These are phyloP conservation scores for Chalcosyrphus nemorum DNA, from an alignment of 2,888 invertebrate species.

Conservation along the genomic window DNA sequence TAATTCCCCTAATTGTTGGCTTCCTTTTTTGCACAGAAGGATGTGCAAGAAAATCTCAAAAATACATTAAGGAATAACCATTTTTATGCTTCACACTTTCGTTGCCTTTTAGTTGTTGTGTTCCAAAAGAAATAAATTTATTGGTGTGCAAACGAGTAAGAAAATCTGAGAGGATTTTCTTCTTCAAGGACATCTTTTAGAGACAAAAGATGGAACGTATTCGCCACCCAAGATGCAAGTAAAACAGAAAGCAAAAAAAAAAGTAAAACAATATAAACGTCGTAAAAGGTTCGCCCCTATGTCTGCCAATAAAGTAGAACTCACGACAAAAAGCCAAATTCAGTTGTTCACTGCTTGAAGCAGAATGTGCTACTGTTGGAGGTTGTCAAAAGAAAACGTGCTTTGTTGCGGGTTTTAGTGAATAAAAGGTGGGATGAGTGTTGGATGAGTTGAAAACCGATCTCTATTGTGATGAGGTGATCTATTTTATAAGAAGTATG, in stretches of 20 bases:
- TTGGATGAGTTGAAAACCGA: too few species aligned
- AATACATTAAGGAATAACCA: constrained; percentile 69
- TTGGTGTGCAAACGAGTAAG: constrained; percentile 47
- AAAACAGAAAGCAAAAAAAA: background rate
- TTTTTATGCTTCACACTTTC: constrained; percentile 72
- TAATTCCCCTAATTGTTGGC: constrained; percentile 61
- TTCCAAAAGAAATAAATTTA: constrained; percentile 65
- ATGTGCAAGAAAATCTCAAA: constrained; percentile 52
- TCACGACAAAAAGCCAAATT: constrained; percentile 51
- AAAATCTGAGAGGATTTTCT: constrained; percentile 46
- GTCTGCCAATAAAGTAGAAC: constrained; percentile 67
- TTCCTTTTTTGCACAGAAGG: constrained; percentile 18
- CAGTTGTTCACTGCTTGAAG: constrained; percentile 15
- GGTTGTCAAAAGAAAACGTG: constrained; percentile 13
- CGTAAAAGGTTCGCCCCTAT: constrained; percentile 60
- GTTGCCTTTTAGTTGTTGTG: background rate
- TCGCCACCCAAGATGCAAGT: background rate
- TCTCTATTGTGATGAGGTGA: too few species aligned
- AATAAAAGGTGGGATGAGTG: background rate
- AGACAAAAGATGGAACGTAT: constrained; percentile 35
- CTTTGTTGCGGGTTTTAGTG: background rate
- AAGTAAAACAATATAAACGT: constrained; percentile 54
- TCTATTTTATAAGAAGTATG: too few species aligned
- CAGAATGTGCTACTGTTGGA: background rate
- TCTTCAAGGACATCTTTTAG: constrained; percentile 66